Base-by-base conservation (phyloP, 2,888 invertebrate genomes). In the Hemaris fuciformis region DNA sequence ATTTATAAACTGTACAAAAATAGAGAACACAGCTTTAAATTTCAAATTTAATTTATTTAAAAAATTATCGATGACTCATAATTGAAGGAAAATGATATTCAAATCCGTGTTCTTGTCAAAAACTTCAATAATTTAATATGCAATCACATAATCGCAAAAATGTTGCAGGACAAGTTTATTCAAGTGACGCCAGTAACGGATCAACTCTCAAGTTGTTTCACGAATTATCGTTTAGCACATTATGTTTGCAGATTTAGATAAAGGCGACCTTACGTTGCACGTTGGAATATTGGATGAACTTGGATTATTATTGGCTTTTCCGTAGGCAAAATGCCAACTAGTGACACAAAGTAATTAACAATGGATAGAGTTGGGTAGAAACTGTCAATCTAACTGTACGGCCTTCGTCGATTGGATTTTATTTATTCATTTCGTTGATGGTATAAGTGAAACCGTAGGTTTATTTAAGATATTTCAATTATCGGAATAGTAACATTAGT, bases 151-250 rank as follows among this genome's bases (percentile, higher is more conserved):
- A 59, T 34, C 38, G 56, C 53, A 69, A 65, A 67, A 71, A 69
- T 68, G 62, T 48, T 53, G 63, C 27, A 57, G n/a, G 59, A 65
- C 70, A 45, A 65, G 68, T 68, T 67, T 65, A 59, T 60, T 60
- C 62, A 66, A 31, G 65, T 46, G 41, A 60, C 43, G 57, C 53
- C 38, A 61, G 22, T 73, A 72, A 75, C 72, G 70, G 70, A 66
- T 34, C 46, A 34, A 67, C 64, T 69, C 42, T 62, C 62, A 60
- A 67, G 67, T 66, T 61, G 61, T 68, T 66, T 64, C 76, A 73
- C 64, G 70, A 71, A 70, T 68, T 73, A 62, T 70, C 66, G 64
- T 70, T 79, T 76, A 78, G 69, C 74, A 76, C 74, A 66, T 67
- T 70, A 62, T 71, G 57, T 62, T 69, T 65, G 63, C 61, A 64